A percentile compares a stretch with the other conserved stretches of the same genome.
phyloP scores from a whole-genome alignment of 2,888 invertebrate genomes.

The Steinernema hermaphroditum region DNA sequence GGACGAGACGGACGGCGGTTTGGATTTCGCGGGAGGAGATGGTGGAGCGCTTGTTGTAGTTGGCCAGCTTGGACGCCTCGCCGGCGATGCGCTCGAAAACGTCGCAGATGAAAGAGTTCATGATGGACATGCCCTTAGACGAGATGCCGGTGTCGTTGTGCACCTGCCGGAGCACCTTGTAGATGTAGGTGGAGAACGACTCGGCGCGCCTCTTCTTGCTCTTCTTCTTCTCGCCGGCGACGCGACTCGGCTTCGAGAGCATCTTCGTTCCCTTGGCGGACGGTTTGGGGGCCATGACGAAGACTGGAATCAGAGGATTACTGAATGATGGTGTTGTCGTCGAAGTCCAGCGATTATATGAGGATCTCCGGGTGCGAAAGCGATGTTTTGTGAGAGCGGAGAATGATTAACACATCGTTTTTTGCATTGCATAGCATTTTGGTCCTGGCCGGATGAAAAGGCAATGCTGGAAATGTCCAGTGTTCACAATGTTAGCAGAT shows the following conservation, averaged over 20 bases:
- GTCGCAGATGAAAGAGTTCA: slow-evolving; percentile 79
- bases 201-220: slow-evolving; percentile 49
- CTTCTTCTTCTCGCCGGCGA: slow-evolving; percentile 62
- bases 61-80: slow-evolving; percentile 71
- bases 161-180: slow-evolving; percentile 72
- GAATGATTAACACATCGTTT: no score
- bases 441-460: no score
- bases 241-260: slow-evolving; percentile 50
- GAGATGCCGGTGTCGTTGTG: slow-evolving; percentile 75
- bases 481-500: no score
- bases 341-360: no score
- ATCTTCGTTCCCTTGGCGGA: slow-evolving; percentile 58
- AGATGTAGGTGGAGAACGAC: slow-evolving; percentile 70
- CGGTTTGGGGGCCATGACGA: slow-evolving; percentile 55
- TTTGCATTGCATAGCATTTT: no score
- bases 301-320: neutral
- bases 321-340: no score
- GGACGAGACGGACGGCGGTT: slow-evolving; percentile 73
- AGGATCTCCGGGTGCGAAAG: no score
- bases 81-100: slow-evolving; percentile 76
- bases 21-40: slow-evolving; percentile 76
- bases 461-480: no score
- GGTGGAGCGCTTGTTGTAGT: slow-evolving; percentile 74
- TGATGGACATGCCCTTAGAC: slow-evolving; percentile 76
- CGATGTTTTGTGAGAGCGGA: no score